Evolutionary conservation across 2,797 vertebrate species (phyloP).

Genomic region (Choloepus didactylus): DNA sequence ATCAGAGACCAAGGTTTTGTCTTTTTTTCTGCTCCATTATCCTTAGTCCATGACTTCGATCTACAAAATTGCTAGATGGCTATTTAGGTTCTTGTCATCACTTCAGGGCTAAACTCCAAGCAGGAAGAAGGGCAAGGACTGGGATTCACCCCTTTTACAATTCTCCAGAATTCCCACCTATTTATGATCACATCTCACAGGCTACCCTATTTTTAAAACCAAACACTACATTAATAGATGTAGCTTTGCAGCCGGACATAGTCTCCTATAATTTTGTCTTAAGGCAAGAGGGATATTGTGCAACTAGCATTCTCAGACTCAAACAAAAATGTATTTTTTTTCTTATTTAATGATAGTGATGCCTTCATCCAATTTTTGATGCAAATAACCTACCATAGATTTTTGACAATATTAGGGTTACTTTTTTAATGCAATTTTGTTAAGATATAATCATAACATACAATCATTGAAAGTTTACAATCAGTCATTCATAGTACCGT

Average conservation of each 20-base stretch:
- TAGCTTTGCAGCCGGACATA: not conserved
- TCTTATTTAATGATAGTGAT: slow-evolving; percentile 53
- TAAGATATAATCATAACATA: too few relatives aligned
- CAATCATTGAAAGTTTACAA: too few relatives aligned
- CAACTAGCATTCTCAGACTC: not conserved
- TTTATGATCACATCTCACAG: not conserved
- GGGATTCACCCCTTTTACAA: not conserved
- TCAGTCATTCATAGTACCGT: too few relatives aligned
- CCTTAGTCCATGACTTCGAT: not conserved
- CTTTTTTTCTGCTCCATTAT: not conserved
- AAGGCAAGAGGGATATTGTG: not conserved
- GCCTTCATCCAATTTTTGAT: slow-evolving; percentile 52
- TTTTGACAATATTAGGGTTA: not conserved
- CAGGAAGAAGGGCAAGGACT: not conserved
- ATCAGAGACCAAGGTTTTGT: not conserved
- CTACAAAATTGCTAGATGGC: not conserved
- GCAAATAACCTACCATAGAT: not conserved
- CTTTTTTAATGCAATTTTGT: not conserved
- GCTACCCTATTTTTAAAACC: not conserved
- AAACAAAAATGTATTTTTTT: slow-evolving; percentile 65
- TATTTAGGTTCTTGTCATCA: not conserved
- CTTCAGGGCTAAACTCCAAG: not conserved
- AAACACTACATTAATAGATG: not conserved
- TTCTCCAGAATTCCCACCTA: not conserved
- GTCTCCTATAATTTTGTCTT: not conserved